A percentile compares a stretch with the other conserved stretches of the same genome.
Evolutionary conservation across 2,888 invertebrate species (phyloP).

Genomic region (Euphydryas editha): DNA sequence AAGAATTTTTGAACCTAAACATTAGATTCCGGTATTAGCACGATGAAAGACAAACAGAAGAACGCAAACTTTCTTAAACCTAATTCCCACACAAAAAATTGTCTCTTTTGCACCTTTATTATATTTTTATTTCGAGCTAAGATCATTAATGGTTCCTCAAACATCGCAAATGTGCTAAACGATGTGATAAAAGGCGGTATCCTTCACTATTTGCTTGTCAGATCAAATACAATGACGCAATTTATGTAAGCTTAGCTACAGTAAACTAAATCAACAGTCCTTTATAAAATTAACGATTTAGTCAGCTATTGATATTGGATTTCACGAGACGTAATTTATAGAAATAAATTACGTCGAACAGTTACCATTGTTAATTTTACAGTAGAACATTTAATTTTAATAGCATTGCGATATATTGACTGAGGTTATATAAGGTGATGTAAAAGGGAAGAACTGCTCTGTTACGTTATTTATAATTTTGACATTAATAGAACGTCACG

Average conservation of each 20-base stretch:
- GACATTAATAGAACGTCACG: no score
- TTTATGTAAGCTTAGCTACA: conserved; percentile 12
- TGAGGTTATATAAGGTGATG: no score
- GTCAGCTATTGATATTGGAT: background rate
- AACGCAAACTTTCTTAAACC: no score
- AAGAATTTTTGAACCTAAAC: no score
- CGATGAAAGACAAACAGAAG: no score
- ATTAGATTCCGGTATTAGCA: no score
- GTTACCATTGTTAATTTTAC: no score
- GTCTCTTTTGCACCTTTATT: background rate
- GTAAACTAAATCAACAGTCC: background rate
- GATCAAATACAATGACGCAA: conserved; percentile 34
- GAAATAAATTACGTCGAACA: no score
- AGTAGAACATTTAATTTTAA: no score
- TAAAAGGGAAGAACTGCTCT: no score
- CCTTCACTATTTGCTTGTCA: conserved; percentile 38
- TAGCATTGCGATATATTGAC: no score
- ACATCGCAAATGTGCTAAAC: conserved; percentile 8
- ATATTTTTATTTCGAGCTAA: background rate
- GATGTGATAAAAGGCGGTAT: conserved; percentile 29
- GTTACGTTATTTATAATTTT: no score
- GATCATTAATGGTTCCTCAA: background rate
- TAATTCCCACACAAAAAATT: background rate
- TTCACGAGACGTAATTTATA: background rate
- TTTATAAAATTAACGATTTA: background rate